Evolutionary conservation across 1,140 invertebrate species (phyloP).

Genomic region (Apis florea): DNA sequence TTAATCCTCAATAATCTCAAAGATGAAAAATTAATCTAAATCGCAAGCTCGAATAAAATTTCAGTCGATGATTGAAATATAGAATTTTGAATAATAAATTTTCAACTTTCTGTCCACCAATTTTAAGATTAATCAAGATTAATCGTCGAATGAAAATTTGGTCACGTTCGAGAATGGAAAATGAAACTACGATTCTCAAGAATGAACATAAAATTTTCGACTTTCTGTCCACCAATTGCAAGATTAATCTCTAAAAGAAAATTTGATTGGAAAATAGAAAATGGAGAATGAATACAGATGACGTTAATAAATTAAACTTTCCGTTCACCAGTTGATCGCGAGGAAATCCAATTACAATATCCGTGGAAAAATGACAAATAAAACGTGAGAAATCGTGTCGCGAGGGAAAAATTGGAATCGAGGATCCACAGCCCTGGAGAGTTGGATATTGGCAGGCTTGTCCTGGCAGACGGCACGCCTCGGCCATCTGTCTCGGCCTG

Average conservation of each 20-base stretch:
- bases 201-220: background rate
- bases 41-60: no score
- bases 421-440: background rate
- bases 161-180: background rate
- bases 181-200: background rate
- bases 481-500: conserved; percentile 64
- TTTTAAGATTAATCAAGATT: background rate
- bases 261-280: background rate
- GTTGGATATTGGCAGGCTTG: conserved; percentile 63
- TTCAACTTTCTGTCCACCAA: background rate
- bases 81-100: no score
- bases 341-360: no score
- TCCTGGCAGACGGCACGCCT: conserved; percentile 67
- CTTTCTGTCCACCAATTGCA: background rate
- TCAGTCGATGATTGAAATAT: no score
- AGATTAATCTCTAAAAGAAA: background rate
- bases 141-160: background rate
- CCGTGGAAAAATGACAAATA: background rate
- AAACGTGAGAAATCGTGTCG: background rate
- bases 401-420: conserved; percentile 17
- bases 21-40: no score
- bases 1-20: no score
- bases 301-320: no score
- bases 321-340: no score
- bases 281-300: background rate